These are phyloP conservation scores for Periparus ater DNA, from an alignment of 2,797 vertebrate species.

Conservation along the genomic window DNA sequence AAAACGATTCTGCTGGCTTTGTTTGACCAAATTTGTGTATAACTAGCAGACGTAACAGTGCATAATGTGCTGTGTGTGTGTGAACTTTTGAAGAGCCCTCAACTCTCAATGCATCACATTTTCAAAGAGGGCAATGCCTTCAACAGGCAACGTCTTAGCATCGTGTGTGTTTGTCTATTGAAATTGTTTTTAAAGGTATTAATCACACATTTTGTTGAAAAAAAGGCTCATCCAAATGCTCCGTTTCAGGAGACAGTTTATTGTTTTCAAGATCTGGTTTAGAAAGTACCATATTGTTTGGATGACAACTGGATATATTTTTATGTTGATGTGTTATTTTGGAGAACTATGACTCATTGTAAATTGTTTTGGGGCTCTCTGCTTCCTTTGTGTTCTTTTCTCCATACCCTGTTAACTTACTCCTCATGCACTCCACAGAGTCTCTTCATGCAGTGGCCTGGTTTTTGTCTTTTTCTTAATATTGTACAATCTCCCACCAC, in stretches of 20 bases:
- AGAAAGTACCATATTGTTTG: neutral
- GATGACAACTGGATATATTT: neutral
- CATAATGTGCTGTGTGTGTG: neutral
- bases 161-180: neutral
- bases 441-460: neutral
- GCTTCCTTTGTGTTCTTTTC: neutral
- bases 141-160: neutral
- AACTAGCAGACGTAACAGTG: neutral
- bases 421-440: neutral
- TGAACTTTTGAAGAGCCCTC: neutral
- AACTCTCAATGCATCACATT: accelerated
- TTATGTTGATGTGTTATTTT: neutral
- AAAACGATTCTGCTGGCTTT: neutral
- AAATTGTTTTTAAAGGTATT: neutral
- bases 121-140: neutral
- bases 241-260: neutral
- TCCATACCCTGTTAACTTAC: neutral
- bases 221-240: neutral
- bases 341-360: neutral
- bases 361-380: neutral
- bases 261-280: neutral
- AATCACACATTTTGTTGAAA: neutral
- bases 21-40: neutral
- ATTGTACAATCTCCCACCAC: neutral
- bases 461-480: conserved; percentile 10